Base-by-base conservation (phyloP, 2,888 invertebrate species). In the Drosophila histrio region DNA sequence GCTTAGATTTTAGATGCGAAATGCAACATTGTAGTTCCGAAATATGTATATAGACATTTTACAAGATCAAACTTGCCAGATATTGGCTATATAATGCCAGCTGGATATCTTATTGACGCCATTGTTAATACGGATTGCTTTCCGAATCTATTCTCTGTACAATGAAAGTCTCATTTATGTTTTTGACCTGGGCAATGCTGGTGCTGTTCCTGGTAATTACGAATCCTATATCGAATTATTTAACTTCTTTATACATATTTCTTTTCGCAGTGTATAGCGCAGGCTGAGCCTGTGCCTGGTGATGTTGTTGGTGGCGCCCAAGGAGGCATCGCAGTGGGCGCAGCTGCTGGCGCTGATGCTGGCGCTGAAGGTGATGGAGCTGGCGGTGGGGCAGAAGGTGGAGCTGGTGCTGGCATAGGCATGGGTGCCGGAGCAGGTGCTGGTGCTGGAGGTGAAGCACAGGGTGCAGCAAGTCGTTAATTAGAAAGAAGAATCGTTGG, bases 391-490 rank as follows among this genome's bases (percentile, higher is more conserved):
- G 74, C 65, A 1, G 22, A 60, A n/a, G 65, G 49, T 15, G 75
- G 68, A 6, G 67, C 70, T 5, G 49, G 41, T 32, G 52, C 65
- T 22, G 79, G 73, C 3, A 28, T 79, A 13, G 30, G 26, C 4
- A 53, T 66, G 13, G 80, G 77, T 3, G 65, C 66, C 3, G 67
- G 46, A 4, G 79, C 34, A 11, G 79, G 38, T 3, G 71, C 59
- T 30, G 61, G 46, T 2, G 70, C 38, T 7, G 59, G 61, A 28
- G 49, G 24, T 17, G 59, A 8, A 26, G 67, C 43, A 9, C 46
- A 46, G 30, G 38, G 63, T 19, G 54, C 15, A 11, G 46, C 19
- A 13, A 54, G 53, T 9, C 75, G 72, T 54, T 73, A 71, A 67
- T 19, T 26, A 11, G 4, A 26, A 17, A n/a, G n/a, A n/a, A n/a